Evolutionary conservation across 2,888 invertebrate genomes (phyloP).

Genomic region (Unio pictorum): DNA sequence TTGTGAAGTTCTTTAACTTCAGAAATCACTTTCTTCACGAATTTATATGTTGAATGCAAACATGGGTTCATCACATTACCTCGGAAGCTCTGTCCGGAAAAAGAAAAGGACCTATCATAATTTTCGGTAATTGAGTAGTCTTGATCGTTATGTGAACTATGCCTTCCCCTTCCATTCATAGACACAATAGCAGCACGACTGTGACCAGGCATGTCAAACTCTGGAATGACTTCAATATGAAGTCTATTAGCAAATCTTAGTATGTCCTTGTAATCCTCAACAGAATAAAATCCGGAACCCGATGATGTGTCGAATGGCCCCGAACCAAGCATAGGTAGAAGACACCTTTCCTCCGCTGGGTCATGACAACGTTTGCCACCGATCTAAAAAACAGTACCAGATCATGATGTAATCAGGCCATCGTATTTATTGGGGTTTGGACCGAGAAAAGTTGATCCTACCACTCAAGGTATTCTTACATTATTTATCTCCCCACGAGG

Average conservation of each 20-base stretch:
- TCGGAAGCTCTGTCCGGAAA: conserved; percentile 57
- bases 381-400: conserved; percentile 41
- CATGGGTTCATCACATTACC: conserved; percentile 67
- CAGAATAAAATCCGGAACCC: conserved; percentile 58
- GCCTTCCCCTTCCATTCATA: conserved; percentile 48
- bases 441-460: no score
- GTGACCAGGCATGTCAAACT: conserved; percentile 68
- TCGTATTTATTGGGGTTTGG: neutral
- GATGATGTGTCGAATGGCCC: conserved; percentile 42
- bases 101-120: conserved; percentile 46
- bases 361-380: conserved; percentile 61
- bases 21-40: conserved; percentile 48
- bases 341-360: conserved; percentile 46
- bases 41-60: conserved; percentile 56
- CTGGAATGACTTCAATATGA: conserved; percentile 65
- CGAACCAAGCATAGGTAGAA: conserved; percentile 62
- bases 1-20: conserved; percentile 45
- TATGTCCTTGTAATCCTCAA: conserved; percentile 61
- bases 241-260: conserved; percentile 53
- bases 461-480: no score
- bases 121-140: conserved; percentile 51
- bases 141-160: conserved; percentile 22
- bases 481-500: no score
- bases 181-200: conserved; percentile 61
- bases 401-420: neutral